Evolutionary conservation across 2,888 invertebrate genomes (phyloP).

Genomic region (Drosophila putrida): DNA sequence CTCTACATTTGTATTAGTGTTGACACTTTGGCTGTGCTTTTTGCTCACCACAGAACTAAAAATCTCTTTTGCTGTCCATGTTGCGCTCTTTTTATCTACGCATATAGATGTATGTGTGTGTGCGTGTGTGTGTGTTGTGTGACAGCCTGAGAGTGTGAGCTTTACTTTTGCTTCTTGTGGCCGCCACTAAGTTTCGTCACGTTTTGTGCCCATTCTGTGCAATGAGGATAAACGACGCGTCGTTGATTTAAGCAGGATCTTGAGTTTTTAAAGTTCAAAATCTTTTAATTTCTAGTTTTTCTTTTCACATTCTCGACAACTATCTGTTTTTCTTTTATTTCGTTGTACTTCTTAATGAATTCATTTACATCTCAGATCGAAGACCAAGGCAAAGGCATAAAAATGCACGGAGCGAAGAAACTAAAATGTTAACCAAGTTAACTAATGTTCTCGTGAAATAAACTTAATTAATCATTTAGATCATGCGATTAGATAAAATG

Average conservation of each 20-base stretch:
- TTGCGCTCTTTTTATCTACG: conserved; percentile 42
- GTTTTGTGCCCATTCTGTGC: conserved; percentile 21
- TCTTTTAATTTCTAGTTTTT: not conserved
- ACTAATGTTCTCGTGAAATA: not conserved
- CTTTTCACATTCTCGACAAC: not conserved
- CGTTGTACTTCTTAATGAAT: not conserved
- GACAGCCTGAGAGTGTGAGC: conserved; percentile 22
- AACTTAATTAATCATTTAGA: not conserved
- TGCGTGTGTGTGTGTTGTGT: conserved; percentile 21
- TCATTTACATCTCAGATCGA: not conserved
- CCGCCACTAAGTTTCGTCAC: conserved; percentile 8
- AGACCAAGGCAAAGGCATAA: not conserved
- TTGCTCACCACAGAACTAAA: conserved; percentile 11
- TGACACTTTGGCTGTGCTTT: conserved; percentile 39
- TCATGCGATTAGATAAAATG: conserved; percentile 7
- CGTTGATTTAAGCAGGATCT: not conserved
- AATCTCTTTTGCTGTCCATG: conserved; percentile 25
- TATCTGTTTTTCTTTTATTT: not conserved
- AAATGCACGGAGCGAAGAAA: conserved; percentile 1
- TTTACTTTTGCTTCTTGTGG: conserved; percentile 69
- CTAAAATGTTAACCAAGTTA: conserved; percentile 1
- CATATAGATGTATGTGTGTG: not conserved
- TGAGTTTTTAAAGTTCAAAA: not conserved
- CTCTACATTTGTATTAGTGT: conserved; percentile 36
- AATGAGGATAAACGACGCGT: not conserved